phyloP scores from a whole-genome alignment of 2,888 invertebrate species.

The Automeris io region DNA sequence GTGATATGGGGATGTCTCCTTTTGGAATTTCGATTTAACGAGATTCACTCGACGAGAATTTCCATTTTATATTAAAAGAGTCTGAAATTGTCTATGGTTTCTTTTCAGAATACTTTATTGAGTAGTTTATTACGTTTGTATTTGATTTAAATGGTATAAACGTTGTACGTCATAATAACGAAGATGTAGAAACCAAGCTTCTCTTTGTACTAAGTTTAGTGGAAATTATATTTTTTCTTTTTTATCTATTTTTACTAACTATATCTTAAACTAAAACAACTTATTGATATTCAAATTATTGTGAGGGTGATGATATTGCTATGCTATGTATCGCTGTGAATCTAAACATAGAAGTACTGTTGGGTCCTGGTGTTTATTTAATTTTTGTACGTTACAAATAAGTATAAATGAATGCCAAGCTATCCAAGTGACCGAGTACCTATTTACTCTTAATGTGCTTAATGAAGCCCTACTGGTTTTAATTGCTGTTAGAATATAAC shows the following conservation, averaged over 20 bases:
- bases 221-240: too few species aligned
- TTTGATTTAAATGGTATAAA: too few species aligned
- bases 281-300: too few species aligned
- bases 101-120: background rate
- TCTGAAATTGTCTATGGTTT: background rate
- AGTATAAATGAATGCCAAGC: constrained; percentile 4
- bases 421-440: constrained; percentile 10
- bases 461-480: constrained; percentile 65
- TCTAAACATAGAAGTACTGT: too few species aligned
- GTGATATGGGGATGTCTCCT: constrained; percentile 29
- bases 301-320: too few species aligned
- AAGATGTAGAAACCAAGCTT: too few species aligned
- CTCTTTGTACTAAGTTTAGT: too few species aligned
- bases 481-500: constrained; percentile 57
- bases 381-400: background rate
- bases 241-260: too few species aligned
- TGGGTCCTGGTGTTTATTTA: too few species aligned
- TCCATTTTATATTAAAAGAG: constrained; percentile 16
- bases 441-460: constrained; percentile 36
- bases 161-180: too few species aligned
- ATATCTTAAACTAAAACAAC: too few species aligned
- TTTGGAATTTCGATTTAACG: constrained; percentile 24
- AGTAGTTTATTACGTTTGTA: background rate
- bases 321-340: too few species aligned
- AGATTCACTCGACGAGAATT: constrained; percentile 11